phyloP scores from a whole-genome alignment of 2,113 vertebrate species.

The Phyllostomus discolor region DNA sequence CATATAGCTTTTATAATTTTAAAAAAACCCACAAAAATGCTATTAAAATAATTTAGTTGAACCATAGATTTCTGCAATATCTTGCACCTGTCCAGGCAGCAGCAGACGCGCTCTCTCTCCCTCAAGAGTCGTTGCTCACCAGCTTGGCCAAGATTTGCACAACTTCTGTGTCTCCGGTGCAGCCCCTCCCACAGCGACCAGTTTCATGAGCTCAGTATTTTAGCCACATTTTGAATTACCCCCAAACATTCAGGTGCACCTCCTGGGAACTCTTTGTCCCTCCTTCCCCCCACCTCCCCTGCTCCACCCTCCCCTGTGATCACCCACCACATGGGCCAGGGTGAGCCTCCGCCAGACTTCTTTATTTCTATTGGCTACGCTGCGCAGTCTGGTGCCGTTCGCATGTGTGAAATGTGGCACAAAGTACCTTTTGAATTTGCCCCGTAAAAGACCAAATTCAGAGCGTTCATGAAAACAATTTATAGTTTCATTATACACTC shows the following conservation, averaged over 20 bases:
- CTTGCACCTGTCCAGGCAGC: background rate
- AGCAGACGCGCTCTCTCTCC: background rate
- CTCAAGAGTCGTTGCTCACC: background rate
- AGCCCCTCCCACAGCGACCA: background rate
- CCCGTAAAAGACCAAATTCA: slow-evolving; percentile 75
- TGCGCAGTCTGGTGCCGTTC: slow-evolving; percentile 44
- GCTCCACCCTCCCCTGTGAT: background rate
- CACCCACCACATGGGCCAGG: background rate
- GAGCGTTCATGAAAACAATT: slow-evolving; percentile 83
- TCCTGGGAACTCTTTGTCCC: background rate
- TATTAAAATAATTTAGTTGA: slow-evolving; percentile 21
- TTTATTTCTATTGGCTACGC: slow-evolving; percentile 57
- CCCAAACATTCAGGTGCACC: background rate
- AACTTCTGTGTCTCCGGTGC: background rate
- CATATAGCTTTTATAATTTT: background rate
- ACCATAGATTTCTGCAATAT: background rate
- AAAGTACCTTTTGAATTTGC: slow-evolving; percentile 79
- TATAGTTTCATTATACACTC: slow-evolving; percentile 82
- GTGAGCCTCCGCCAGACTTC: background rate
- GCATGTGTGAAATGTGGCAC: slow-evolving; percentile 65
- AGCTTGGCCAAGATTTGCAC: background rate
- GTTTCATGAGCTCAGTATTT: background rate
- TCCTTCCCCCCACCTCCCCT: too few relatives aligned
- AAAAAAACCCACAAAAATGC: background rate
- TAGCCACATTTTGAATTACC: background rate